Evolutionary conservation across 1,140 invertebrate species (phyloP).

Genomic region (Drosophila lacertosa): DNA sequence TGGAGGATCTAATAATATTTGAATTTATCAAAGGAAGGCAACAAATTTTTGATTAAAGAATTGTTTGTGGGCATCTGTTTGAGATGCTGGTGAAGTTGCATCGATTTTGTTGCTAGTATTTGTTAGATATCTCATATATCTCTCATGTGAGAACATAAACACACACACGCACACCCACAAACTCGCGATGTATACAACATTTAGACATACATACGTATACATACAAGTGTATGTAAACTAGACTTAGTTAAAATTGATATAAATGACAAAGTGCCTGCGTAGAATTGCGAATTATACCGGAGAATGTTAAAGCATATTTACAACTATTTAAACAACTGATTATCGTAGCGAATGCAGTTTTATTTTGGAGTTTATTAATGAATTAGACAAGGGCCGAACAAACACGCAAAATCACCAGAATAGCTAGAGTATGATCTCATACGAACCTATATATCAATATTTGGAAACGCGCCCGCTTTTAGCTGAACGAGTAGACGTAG

Average conservation of each 20-base stretch:
- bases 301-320: slow-evolving; percentile 44
- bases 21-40: slow-evolving; percentile 41
- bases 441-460: slow-evolving; percentile 40
- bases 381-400: slow-evolving; percentile 1
- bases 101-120: slow-evolving; percentile 38
- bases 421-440: slow-evolving; percentile 66
- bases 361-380: slow-evolving; percentile 24
- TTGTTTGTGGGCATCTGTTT: slow-evolving; percentile 22
- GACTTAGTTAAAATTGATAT: slow-evolving; percentile 88
- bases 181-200: slow-evolving; percentile 10
- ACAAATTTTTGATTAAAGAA: slow-evolving; percentile 40
- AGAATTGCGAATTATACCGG: slow-evolving; percentile 40
- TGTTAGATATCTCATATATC: slow-evolving; percentile 12
- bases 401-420: slow-evolving; percentile 13
- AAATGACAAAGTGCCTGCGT: slow-evolving; percentile 91
- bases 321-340: slow-evolving; percentile 51
- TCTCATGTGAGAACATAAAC: slow-evolving; percentile 17
- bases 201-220: slow-evolving; percentile 14
- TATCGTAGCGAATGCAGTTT: slow-evolving; percentile 35
- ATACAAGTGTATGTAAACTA: slow-evolving; percentile 37
- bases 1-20: slow-evolving; percentile 26
- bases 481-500: background rate
- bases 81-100: slow-evolving; percentile 24
- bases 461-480: slow-evolving; percentile 42
- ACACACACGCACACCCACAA: too few species aligned